Evolutionary conservation across 2,113 vertebrate genomes (phyloP), one percentile per base, ranked within the genome.

Genomic region (Mirza zaza): DNA sequence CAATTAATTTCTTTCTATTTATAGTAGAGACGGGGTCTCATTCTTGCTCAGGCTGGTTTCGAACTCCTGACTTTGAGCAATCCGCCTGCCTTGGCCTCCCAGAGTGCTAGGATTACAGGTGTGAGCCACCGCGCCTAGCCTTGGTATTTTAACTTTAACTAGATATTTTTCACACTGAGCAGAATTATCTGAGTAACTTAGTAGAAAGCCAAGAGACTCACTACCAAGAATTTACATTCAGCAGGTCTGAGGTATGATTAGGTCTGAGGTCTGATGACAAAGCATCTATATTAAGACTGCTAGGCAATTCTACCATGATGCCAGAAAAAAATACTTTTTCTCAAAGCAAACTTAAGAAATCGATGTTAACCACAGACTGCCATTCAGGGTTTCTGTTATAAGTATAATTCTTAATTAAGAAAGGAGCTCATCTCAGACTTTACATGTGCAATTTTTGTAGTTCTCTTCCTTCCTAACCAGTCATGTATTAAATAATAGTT

Each of bases 341-440:
- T 65, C 80, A 94, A 83, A 61, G 61, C 48, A 88, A 77, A 8
- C 29, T 83, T 85, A 85, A 97, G 55, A 91, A 80, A 79, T 25
- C 39, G 21, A 92, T 83, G 48, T 61, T 67, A 86, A 82, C 27
- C 4, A 94, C 11, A 57, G 34, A 1, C 11, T 61, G 15, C 17
- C 77, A 84, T 50, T 75, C 36, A 59, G 25, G 34, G 11, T 79
- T 88, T 96, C 77, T 63, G 29, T 63, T 71, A 63, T 21, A 55
- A 71, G 52, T 14, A 2, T 32, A 34, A 81, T 50, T 65, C 85
- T 80, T 79, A 84, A 91, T 18, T 67, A 70, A 70, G 65, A 88
- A 88, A 93, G 57, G 36, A 32, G 6, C n/a, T 89, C 2, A 0
- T 50, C n/a, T 25, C 39, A 70, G 45, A 94, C 27, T 90, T 90